Conservation (phyloP, 2,888 invertebrate genomes). For the Dascillus cervinus region DNA sequence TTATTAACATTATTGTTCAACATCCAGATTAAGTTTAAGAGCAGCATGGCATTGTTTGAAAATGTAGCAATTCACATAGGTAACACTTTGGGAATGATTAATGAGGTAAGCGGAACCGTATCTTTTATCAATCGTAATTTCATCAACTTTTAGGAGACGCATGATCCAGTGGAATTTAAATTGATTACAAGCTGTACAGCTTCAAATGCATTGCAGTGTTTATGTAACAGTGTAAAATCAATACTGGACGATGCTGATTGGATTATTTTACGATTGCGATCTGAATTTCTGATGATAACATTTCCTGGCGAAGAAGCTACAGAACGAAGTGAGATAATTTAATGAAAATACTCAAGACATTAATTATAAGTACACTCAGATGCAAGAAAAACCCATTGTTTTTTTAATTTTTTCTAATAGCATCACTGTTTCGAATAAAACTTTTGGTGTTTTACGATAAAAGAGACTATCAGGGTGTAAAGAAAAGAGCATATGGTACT, state of each 20-base stretch:
- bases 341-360: constrained; percentile 1
- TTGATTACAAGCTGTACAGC: constrained; percentile 38
- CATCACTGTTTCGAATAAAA: too few relatives aligned
- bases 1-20: constrained; percentile 37
- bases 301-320: constrained; percentile 29
- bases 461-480: too few relatives aligned
- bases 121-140: not conserved
- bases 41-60: constrained; percentile 37
- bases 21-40: constrained; percentile 35
- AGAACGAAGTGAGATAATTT: constrained; percentile 31
- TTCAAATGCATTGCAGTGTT: constrained; percentile 32
- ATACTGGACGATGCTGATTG: constrained; percentile 41
- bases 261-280: constrained; percentile 36
- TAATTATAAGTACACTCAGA: not conserved
- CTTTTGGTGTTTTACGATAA: too few relatives aligned
- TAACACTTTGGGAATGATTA: constrained; percentile 39
- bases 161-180: constrained; percentile 29
- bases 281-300: constrained; percentile 34
- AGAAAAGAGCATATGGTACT: too few relatives aligned
- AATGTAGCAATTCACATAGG: constrained; percentile 41
- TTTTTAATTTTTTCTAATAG: too few relatives aligned
- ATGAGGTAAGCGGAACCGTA: constrained; percentile 36
- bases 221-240: constrained; percentile 38
- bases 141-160: constrained; percentile 25
- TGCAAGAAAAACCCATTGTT: constrained; percentile 1